phyloP scores from a whole-genome alignment of 2,797 vertebrate species.

The Lepilemur ruficaudatus region DNA sequence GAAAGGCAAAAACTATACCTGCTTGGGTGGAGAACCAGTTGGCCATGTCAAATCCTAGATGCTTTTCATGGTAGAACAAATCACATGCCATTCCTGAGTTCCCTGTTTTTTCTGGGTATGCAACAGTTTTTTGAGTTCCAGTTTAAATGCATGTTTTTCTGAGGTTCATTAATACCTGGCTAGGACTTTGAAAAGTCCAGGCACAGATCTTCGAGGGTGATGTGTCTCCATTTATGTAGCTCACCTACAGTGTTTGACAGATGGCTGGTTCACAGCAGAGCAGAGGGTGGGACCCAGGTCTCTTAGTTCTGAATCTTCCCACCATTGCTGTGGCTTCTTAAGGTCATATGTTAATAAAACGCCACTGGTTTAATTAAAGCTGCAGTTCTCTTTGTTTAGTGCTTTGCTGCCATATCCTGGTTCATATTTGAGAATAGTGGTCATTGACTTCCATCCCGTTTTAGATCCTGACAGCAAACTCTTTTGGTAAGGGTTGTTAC shows the following conservation, averaged over 20 bases:
- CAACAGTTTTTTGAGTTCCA: neutral
- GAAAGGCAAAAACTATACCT: neutral
- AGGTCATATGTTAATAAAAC: neutral
- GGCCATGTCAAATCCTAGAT: neutral
- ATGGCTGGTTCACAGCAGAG: neutral
- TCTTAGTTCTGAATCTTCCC: neutral
- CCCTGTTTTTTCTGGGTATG: neutral
- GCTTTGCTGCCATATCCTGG: neutral
- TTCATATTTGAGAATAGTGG: neutral
- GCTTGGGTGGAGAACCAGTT: neutral
- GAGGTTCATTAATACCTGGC: neutral
- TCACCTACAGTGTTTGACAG: neutral
- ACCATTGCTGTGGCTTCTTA: neutral
- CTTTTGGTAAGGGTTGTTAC: neutral
- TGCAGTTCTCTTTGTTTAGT: neutral
- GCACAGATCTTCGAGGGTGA: neutral
- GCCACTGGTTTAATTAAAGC: neutral
- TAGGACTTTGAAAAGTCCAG: neutral
- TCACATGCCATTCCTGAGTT: rapidly evolving
- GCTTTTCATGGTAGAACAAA: neutral
- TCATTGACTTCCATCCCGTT: neutral
- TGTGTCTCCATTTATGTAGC: neutral
- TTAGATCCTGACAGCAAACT: neutral
- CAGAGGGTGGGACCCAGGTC: neutral
- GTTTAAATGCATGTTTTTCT: neutral